These are phyloP conservation scores for Todus mexicanus DNA, from an alignment of 2,797 vertebrate species.

Conservation along the genomic window DNA sequence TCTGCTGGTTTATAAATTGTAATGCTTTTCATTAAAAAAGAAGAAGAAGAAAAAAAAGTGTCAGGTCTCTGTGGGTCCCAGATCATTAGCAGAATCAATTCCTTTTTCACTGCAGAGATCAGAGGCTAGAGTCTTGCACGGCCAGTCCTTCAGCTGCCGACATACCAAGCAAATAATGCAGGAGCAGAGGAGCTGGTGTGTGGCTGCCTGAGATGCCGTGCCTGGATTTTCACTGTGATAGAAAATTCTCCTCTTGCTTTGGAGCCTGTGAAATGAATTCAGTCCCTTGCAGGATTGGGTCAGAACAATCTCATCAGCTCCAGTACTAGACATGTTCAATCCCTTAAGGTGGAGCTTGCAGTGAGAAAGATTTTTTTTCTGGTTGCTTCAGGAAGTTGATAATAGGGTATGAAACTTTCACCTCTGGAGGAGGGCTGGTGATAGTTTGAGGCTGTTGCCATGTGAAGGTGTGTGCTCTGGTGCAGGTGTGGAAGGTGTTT, in stretches of 20 bases:
- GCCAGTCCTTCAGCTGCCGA: slow-evolving; percentile 19
- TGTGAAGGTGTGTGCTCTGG: not conserved
- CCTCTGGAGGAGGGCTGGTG: not conserved
- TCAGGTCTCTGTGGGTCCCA: slow-evolving; percentile 37
- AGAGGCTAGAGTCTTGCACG: slow-evolving; percentile 39
- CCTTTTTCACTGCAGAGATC: slow-evolving; percentile 51
- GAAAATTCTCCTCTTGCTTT: not conserved
- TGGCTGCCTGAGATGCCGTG: not conserved
- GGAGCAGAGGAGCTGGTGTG: not conserved
- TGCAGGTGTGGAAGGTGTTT: not conserved
- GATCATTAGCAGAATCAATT: slow-evolving; percentile 60
- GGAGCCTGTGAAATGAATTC: not conserved
- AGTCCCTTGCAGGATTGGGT: not conserved
- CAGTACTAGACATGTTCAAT: not conserved
- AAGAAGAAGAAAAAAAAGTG: not conserved
- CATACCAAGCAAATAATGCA: slow-evolving; percentile 29
- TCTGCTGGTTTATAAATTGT: slow-evolving; percentile 56
- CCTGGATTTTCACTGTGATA: not conserved
- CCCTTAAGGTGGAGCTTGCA: not conserved
- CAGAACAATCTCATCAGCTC: not conserved
- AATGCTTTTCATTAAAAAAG: slow-evolving; percentile 58
- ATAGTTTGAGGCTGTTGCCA: not conserved
- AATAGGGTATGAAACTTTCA: not conserved
- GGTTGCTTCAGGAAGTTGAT: not conserved
- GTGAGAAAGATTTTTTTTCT: not conserved